phyloP scores from a whole-genome alignment of 2,797 vertebrate genomes.

The Chelon labrosus region DNA sequence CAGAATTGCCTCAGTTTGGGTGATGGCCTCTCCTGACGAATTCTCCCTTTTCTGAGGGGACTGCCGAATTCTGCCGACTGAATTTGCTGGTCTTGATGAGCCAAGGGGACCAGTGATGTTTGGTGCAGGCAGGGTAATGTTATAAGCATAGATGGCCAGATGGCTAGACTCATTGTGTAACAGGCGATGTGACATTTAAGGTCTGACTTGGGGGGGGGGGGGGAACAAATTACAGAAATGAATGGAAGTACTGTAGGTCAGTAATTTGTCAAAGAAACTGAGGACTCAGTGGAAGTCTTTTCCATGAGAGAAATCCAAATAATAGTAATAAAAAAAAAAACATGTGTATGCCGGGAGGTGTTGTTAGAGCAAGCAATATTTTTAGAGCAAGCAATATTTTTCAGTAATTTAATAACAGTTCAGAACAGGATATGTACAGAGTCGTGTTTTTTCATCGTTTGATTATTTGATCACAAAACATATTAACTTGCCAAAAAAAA shows the following conservation, averaged over 20 bases:
- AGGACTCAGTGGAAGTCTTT: not conserved
- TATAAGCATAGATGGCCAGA: not conserved
- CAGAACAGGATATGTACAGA: not conserved
- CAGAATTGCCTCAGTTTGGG: not conserved
- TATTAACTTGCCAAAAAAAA: too few species aligned
- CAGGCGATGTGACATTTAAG: not conserved
- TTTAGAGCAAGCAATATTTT: not conserved
- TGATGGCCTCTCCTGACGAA: not conserved
- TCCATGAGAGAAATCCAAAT: not conserved
- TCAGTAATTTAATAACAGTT: not conserved
- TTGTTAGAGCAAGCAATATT: not conserved
- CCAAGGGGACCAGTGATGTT: too few species aligned
- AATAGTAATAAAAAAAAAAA: not conserved
- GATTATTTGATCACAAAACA: too few species aligned
- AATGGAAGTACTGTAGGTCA: not conserved
- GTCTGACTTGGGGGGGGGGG: not conserved
- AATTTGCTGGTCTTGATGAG: too few species aligned
- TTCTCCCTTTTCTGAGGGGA: not conserved
- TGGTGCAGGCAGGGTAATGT: not conserved
- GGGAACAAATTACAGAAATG: not conserved
- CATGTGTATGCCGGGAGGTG: not conserved
- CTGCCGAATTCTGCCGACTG: too few species aligned
- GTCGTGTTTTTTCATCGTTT: not conserved
- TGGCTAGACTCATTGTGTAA: not conserved
- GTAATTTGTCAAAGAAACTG: slow-evolving; percentile 6